Percentiles rank a stretch among this genome's conserved stretches.
Conservation (phyloP, 2,797 vertebrate genomes). For the Gambusia yucatana region DNA sequence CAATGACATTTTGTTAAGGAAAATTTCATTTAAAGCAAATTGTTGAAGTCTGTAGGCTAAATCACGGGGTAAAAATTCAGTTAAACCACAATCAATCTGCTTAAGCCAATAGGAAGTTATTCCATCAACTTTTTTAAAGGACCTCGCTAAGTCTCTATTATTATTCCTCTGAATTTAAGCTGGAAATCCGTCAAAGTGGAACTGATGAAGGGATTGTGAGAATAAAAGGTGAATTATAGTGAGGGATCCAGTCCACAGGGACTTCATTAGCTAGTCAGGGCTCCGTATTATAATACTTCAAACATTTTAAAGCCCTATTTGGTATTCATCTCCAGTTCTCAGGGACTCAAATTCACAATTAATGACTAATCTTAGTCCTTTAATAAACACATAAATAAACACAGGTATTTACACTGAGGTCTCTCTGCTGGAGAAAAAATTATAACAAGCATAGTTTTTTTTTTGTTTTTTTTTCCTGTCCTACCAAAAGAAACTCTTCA, state of each 20-base stretch:
- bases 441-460: neutral
- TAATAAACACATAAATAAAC: slow-evolving; percentile 17
- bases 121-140: slow-evolving; percentile 1
- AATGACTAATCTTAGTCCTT: slow-evolving; percentile 42
- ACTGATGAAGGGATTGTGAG: slow-evolving; percentile 28
- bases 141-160: neutral
- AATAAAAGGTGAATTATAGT: slow-evolving; percentile 50
- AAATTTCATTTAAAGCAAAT: neutral
- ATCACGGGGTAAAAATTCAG: neutral
- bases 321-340: slow-evolving; percentile 51
- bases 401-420: neutral
- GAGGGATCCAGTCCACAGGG: slow-evolving; percentile 37
- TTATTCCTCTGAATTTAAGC: slow-evolving; percentile 6
- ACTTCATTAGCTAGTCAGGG: slow-evolving; percentile 46
- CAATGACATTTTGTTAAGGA: neutral
- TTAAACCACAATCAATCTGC: neutral
- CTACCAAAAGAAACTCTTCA: slow-evolving; percentile 21
- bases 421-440: slow-evolving; percentile 1
- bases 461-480: slow-evolving; percentile 16
- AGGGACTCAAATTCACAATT: slow-evolving; percentile 36
- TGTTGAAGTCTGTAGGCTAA: neutral
- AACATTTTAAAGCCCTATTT: slow-evolving; percentile 40
- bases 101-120: neutral
- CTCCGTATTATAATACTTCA: slow-evolving; percentile 40
- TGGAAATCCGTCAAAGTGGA: slow-evolving; percentile 22